Base-by-base conservation (phyloP, 2,113 vertebrate genomes). In the Etia nguti region DNA sequence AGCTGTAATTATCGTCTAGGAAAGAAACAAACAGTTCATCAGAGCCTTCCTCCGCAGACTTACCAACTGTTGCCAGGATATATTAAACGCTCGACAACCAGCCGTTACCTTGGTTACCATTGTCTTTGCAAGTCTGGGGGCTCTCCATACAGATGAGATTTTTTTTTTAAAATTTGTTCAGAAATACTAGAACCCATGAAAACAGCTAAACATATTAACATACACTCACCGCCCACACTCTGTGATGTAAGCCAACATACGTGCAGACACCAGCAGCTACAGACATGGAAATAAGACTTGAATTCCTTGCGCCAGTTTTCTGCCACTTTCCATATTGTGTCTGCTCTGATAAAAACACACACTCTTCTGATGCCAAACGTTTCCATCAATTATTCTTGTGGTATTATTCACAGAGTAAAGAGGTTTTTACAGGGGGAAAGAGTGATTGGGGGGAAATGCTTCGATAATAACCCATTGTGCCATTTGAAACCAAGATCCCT, bases 11-110 rank as follows among this genome's bases (percentile, higher is more conserved):
- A 93, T 85, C 65, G 18, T 88, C 91, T 92, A 6, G 13, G 73
- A 90, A 18, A 90, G 84, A 93, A 86, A 91, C 89, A 92, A 93
- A 91, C 91, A 89, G 86, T 90, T 92, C 88, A 92, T 93, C 93
- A 90, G 88, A 84, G 89, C 70, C 82, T 41, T 92, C 86, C 92
- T 93, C 89, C 31, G n/a, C 79, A 85, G 77, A 77, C 89, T 75
- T 86, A 90, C 86, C 87, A 80, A 93, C 91, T 86, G 92, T 95
- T 95, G 90, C 93, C 91, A 93, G 90, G 86, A 88, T 87, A 52
- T 88, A 90, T 89, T 65, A 81, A 86, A 90, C 36, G 68, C 86
- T 84, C 65, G 26, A 90, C 90, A 88, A 89, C 79, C 89, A 79
- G 85, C 60, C 41, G 92, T 95, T 94, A 52, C 94, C 92, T 86